A percentile compares a stretch with the other conserved stretches of the same genome.
Evolutionary conservation across 2,888 invertebrate genomes (phyloP).

Genomic region (Hoplodrina blanda): DNA sequence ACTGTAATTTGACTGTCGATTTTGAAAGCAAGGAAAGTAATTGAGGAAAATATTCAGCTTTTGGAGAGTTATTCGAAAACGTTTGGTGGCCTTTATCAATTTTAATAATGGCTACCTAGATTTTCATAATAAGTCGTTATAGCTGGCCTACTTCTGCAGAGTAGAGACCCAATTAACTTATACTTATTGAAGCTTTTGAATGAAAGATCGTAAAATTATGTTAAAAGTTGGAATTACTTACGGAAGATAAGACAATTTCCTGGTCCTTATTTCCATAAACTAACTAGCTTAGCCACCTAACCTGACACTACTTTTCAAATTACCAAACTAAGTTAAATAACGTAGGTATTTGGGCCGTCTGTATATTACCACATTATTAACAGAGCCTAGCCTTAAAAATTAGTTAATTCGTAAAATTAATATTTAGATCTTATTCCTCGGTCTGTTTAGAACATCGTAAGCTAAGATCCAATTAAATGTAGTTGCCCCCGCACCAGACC

Average conservation of each 20-base stretch:
- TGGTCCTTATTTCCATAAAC: background rate
- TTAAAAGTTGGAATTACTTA: background rate
- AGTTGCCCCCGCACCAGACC: conserved; percentile 69
- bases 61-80: conserved; percentile 17
- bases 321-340: conserved; percentile 45
- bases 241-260: background rate
- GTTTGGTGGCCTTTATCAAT: conserved; percentile 12
- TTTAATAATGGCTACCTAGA: conserved; percentile 18
- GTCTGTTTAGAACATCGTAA: conserved; percentile 74
- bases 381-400: conserved; percentile 55
- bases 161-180: background rate
- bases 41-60: conserved; percentile 1
- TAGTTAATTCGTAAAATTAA: conserved; percentile 61
- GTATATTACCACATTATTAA: conserved; percentile 41
- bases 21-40: conserved; percentile 21
- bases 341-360: conserved; percentile 29
- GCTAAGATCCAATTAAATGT: conserved; percentile 72
- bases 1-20: conserved; percentile 16
- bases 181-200: too few relatives aligned
- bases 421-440: conserved; percentile 66
- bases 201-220: background rate
- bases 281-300: background rate
- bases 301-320: conserved; percentile 1
- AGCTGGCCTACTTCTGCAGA: conserved; percentile 8
- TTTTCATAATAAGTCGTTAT: background rate